phyloP scores from a whole-genome alignment of 2,797 vertebrate genomes.

The Rhadinocentrus ornatus region DNA sequence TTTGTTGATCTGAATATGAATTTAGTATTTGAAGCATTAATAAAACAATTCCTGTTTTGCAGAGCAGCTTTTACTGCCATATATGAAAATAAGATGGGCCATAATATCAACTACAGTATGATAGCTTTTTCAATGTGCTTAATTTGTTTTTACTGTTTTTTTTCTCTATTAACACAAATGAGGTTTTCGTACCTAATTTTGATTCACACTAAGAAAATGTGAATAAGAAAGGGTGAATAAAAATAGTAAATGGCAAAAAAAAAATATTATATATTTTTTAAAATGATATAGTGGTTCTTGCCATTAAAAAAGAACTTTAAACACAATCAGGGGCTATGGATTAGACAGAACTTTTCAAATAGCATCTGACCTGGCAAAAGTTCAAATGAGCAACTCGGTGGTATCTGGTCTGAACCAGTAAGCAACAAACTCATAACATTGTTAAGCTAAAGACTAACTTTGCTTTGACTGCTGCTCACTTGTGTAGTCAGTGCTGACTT shows the following conservation, averaged over 20 bases:
- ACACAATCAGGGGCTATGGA: neutral
- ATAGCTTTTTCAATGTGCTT: too few relatives aligned
- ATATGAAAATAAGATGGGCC: too few relatives aligned
- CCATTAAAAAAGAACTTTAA: too few relatives aligned
- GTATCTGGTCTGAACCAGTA: neutral
- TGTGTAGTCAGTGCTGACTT: neutral
- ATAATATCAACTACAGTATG: too few relatives aligned
- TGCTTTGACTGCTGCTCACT: neutral
- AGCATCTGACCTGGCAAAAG: neutral
- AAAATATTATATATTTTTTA: neutral
- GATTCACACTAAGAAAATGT: neutral
- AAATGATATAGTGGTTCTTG: neutral
- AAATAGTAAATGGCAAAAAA: neutral
- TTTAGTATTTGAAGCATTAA: too few relatives aligned
- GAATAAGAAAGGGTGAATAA: neutral
- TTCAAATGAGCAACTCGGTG: neutral
- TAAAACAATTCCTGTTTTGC: too few relatives aligned
- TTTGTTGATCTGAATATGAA: too few relatives aligned
- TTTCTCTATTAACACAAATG: neutral
- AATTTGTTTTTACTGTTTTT: too few relatives aligned
- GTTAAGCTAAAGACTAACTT: neutral
- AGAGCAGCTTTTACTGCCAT: too few relatives aligned
- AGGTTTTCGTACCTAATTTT: neutral
- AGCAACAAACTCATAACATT: neutral
- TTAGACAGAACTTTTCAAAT: neutral